Base-by-base conservation (phyloP, 2,113 vertebrate species). In the Tonatia bakeri region DNA sequence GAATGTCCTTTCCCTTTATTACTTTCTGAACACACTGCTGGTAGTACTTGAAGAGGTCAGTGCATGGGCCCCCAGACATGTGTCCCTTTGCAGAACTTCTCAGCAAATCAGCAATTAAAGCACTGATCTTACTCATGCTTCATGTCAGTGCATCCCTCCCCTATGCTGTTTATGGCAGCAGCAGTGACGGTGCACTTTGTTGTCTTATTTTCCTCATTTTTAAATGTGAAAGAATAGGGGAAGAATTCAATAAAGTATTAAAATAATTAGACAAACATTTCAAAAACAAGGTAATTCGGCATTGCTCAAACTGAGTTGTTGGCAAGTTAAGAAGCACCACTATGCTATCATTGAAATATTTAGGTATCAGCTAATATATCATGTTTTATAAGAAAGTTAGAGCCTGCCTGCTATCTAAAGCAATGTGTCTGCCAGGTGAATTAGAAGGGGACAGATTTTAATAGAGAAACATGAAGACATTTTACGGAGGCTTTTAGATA, bases 31-130 rank as follows among this genome's bases (percentile, higher is more conserved):
- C 99, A 94, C 99, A 99, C 26, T 98, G 98, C 97, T 99, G 99
- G 98, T 99, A 99, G 97, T 98, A 98, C 97, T 98, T 98, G 98
- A 99, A 99, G 97, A 98, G 98, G 96, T 99, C 99, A 59, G 98
- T 99, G 98, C 99, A 99, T 82, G 99, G 99, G 90, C 99, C 99
- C 0, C 98, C 99, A 73, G 98, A 98, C 40, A 98, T 98, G 91
- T 99, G 90, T 99, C 99, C 99, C 99, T 94, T 99, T 99, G 91
- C 99, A 98, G 98, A 99, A 99, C 97, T 99, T 99, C 97, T 99
- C 99, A 0, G 99, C 99, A 98, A 99, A 99, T 99, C 99, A 99
- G 97, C 99, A 99, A 98, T 99, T 99, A 98, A 99, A 99, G 97
- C 99, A 99, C 98, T 99, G 99, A 94, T 99, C 99, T 43, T 83